Evolutionary conservation across 2,113 vertebrate genomes (phyloP), one percentile per base, ranked within the genome.

Genomic region (Bos taurus): DNA sequence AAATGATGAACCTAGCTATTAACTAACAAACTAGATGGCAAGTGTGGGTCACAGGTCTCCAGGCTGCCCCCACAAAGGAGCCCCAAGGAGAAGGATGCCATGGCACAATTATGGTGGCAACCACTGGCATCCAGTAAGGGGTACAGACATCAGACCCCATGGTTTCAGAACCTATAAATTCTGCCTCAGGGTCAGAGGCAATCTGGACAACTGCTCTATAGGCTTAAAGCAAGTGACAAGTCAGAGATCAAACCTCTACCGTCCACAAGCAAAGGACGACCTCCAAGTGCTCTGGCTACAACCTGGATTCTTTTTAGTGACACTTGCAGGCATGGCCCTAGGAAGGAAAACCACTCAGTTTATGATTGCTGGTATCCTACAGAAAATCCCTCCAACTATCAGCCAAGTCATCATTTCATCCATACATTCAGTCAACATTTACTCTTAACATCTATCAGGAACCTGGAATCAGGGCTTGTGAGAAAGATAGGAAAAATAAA

Each of bases 101-200:
- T 0, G 33, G 56, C 36, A 85, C 0, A 0, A 5, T 16, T 6
- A 54, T 2, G n/a, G 78, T 1, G 23, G 78, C 60, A 50, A 67
- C 13, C 62, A 48, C 16, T 2, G 54, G 36, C 28, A 26, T 23
- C 19, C 67, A 40, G 9, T 10, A 12, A 36, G 21, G 33, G 4
- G 21, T 12, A 19, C 1, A 46, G 9, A 84, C 52, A 15, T 28
- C n/a, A 67, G 87, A n/a, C 36, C 50, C 16, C 17, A 43, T 6
- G 64, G 52, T 12, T 90, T 81, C 19, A 50, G 46, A 17, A 52
- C 15, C 46, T 50, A 33, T 52, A 21, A 30, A 21, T 33, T 50
- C 46, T 52, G 6, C 46, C 50, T 67, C 10, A 17, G 15, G 46
- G 14, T 15, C 23, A 48, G 36, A 82, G 48, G 43, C 28, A 77